Evolutionary conservation across 2,888 invertebrate genomes (phyloP).

Genomic region (Cheilosia vernalis): DNA sequence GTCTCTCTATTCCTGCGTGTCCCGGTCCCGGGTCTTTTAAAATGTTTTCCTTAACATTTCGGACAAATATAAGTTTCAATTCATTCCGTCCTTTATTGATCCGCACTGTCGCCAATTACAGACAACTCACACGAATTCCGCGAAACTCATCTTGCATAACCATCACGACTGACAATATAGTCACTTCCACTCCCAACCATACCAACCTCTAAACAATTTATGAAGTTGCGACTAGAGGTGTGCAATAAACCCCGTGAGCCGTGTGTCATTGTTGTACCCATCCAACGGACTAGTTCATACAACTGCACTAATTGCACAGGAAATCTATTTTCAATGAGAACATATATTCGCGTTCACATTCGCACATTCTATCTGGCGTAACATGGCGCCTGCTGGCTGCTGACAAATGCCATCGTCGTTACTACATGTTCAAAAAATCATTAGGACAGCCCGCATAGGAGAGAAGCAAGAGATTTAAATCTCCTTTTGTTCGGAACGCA

Average conservation of each 20-base stretch:
- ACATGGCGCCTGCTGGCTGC: background rate
- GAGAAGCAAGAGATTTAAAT: background rate
- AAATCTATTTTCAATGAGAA: slow-evolving; percentile 70
- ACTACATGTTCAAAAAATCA: background rate
- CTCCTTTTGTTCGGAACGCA: background rate
- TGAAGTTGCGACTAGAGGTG: slow-evolving; percentile 5
- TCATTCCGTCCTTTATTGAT: no score
- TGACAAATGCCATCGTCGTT: background rate
- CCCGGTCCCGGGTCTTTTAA: no score
- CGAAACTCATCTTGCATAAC: slow-evolving; percentile 1
- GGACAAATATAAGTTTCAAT: no score
- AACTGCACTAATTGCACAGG: slow-evolving; percentile 64
- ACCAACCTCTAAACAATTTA: background rate
- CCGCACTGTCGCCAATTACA: no score
- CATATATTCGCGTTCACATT: slow-evolving; percentile 44
- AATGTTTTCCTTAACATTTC: no score
- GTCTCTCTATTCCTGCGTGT: no score
- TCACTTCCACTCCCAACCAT: background rate
- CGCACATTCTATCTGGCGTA: background rate
- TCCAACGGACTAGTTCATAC: background rate
- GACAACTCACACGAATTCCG: background rate
- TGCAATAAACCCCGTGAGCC: background rate
- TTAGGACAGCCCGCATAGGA: background rate
- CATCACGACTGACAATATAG: background rate
- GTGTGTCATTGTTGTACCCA: background rate